phyloP scores from a whole-genome alignment of 2,113 vertebrate genomes.

The Syngnathus scovelli region DNA sequence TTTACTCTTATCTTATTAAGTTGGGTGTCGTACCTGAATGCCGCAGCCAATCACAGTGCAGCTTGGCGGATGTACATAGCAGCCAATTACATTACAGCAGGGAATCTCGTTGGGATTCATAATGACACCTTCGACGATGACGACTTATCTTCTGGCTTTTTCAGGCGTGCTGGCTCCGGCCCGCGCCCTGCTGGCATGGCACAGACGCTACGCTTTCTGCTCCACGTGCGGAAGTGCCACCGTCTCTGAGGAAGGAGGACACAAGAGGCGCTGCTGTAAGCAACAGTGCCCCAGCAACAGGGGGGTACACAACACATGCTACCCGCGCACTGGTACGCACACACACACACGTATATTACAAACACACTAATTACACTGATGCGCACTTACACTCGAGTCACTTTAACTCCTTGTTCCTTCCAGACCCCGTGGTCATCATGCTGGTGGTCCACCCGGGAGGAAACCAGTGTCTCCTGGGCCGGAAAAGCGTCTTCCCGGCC shows the following conservation, averaged over 20 bases:
- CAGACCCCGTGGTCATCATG: constrained; percentile 98
- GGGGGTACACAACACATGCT: constrained; percentile 89
- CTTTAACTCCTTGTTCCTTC: not conserved
- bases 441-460: constrained; percentile 91
- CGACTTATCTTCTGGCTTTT: not conserved
- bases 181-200: constrained; percentile 86
- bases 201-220: constrained; percentile 83
- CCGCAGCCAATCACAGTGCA: no score
- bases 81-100: no score
- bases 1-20: no score
- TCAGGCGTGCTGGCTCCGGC: constrained; percentile 88
- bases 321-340: constrained; percentile 85
- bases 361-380: no score
- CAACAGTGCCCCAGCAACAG: constrained; percentile 69
- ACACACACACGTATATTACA: not conserved
- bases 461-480: constrained; percentile 86
- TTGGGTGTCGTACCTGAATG: no score
- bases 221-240: constrained; percentile 84
- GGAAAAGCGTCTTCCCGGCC: constrained; percentile 83
- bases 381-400: no score
- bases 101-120: no score
- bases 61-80: no score
- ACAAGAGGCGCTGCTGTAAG: constrained; percentile 86
- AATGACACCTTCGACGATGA: no score
- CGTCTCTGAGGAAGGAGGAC: constrained; percentile 78